Conservation (phyloP, 2,888 invertebrate genomes). For the Nephrocerus scutellatus region DNA sequence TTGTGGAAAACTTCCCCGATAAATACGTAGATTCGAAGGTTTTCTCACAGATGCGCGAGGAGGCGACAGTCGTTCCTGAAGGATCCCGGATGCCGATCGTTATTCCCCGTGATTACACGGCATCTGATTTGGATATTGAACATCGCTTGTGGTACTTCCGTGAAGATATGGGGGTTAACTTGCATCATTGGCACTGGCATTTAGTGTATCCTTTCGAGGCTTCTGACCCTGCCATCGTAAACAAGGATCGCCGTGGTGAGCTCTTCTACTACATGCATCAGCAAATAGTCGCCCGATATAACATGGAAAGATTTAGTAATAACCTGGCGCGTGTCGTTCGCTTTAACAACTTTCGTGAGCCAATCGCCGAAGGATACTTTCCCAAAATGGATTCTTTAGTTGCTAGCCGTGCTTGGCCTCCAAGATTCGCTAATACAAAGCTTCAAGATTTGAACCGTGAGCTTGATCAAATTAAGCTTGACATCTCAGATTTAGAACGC, state of each 20-base stretch:
- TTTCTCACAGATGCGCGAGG: conserved; percentile 53
- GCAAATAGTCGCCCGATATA: conserved; percentile 58
- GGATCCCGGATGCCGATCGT: conserved; percentile 59
- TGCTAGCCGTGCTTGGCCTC: conserved; percentile 68
- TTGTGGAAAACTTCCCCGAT: conserved; percentile 60
- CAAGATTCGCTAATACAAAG: conserved; percentile 54
- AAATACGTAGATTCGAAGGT: conserved; percentile 58
- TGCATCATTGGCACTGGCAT: conserved; percentile 56
- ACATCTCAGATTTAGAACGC: conserved; percentile 63
- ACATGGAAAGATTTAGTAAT: conserved; percentile 69
- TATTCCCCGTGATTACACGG: conserved; percentile 65
- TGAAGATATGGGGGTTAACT: conserved; percentile 51
- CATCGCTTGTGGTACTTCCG: conserved; percentile 58
- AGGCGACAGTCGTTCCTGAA: conserved; percentile 53
- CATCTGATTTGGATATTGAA: conserved; percentile 66
- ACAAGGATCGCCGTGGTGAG: conserved; percentile 68
- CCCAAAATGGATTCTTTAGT: conserved; percentile 75
- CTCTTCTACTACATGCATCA: conserved; percentile 77
- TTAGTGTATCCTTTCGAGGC: conserved; percentile 69
- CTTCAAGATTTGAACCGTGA: conserved; percentile 61
- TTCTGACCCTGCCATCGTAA: conserved; percentile 50
- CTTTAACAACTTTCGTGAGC: conserved; percentile 59
- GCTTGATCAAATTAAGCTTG: conserved; percentile 59
- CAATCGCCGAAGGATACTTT: conserved; percentile 74
- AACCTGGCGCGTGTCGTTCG: conserved; percentile 57